Base-by-base conservation (phyloP, 2,113 vertebrate genomes). In the Pluvialis apricaria region DNA sequence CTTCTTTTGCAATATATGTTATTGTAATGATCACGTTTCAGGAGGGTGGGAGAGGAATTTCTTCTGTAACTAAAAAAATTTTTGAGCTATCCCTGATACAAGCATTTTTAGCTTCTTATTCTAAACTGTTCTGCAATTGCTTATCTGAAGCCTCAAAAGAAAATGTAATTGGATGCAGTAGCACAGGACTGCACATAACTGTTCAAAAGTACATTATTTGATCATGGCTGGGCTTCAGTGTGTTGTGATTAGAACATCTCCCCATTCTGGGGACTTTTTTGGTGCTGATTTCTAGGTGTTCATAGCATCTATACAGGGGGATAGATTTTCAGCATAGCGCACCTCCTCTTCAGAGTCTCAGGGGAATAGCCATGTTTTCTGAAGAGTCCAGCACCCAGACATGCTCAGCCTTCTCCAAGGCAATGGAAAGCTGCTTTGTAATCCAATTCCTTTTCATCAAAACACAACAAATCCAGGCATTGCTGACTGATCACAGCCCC, bases 1-100 rank as follows among this genome's bases (percentile, higher is more conserved):
- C 81, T 83, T 87, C 85, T 87, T 93, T 75, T 71, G 81, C 77
- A 88, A 51, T 95, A 82, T 93, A 60, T 97, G 81, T 93, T 95
- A 82, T 92, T 96, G 45, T 88, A 92, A 85, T 65, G 69, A 86
- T 85, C 88, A 69, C 57, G 76, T 96, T 96, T 94, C 96, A 88
- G 88, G 26, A 92, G 83, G 79, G 84, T 70, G 32, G 82, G 69
- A 91, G 58, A 94, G 82, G 92, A 96, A 96, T 96, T 96, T 82
- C 84, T 96, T 60, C 51, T 77, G n/a, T 91, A 94, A 85, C 70
- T 86, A 82, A 87, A 68, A 51, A 17, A 11, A 7, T 29, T 62
- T 57, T 42, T 76, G 40, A 87, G 61, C 60, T 92, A 52, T 69
- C 52, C 70, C 32, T 1, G 3, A 51, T 20, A 62, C 8, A 65